Evolutionary conservation across 1,140 invertebrate genomes (phyloP), one percentile per base, ranked within the genome.

Genomic region (Eriosoma lanigerum): DNA sequence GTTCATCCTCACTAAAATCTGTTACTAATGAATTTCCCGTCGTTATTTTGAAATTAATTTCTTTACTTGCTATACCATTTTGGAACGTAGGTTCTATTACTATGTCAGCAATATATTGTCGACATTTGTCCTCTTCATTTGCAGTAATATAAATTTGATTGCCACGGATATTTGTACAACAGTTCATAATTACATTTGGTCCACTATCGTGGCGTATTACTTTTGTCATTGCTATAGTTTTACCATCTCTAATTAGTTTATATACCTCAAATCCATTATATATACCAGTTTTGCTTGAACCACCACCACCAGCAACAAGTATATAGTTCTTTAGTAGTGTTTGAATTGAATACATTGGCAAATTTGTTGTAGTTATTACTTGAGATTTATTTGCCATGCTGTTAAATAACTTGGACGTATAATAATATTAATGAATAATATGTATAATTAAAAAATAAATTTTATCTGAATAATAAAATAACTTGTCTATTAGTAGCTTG

Each of bases 281-380:
- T 81, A 99, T 93, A 29, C 97, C 97, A 60, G 96, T 98, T 87
- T 96, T 98, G 24, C 95, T 92, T 21, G 93, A 92, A 68, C 97
- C 97, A 78, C 97, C 97, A 68, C 97, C 97, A 60, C 97, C 97
- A 82, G 93, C 96, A 46, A 98, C 94, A 64, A 98, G 87, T 84
- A 98, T 91, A 88, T 98, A 96, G 81, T 95, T 90, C 87, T 93
- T 94, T 38, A 94, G 95, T 48, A 99, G 87, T 87, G 94, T 93
- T 86, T 95, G 92, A 29, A 98, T 88, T 1, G 92, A 92, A 86
- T 98, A 99, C 24, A 96, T 88, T 0, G 96, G 96, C 88, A 97
- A 98, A 90, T 97, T 96, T 50, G 96, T 92, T 83, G 91, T 89
- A 81, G 93, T 93, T 84, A 95, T 85, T 70, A 94, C 76, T 62